Base-by-base conservation (phyloP, 2,888 invertebrate genomes). In the Latheticus oryzae region DNA sequence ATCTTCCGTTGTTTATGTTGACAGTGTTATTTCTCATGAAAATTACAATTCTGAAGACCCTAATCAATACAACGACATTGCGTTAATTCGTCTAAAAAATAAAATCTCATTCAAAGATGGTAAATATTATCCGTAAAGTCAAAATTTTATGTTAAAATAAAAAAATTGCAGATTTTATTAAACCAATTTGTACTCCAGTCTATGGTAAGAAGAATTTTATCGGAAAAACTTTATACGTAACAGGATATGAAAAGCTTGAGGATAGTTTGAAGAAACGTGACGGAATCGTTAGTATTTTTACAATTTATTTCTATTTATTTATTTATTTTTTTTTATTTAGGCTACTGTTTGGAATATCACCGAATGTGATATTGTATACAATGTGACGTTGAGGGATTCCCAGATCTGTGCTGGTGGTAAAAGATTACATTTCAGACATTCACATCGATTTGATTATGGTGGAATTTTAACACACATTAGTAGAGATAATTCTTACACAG, bases 391-490 rank as follows among this genome's bases (percentile, higher is more conserved):
- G 0, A 77, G 78, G 16, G 50, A 60, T 2, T 79, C 81, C 0
- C 87, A 88, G 68, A 71, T 87, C 48, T 87, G 87, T 70, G 85
- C 85, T 1, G 86, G 86, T 1, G 86, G 86, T 1, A 1, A 77
- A 80, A 35, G 86, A 86, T 69, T 83, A 4, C 16, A 5, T 12
- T 24, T 15, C 13, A 21, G 40, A 13, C 21, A 40, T 86, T 0
- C 87, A 87, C 62, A 74, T 80, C 9, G 85, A 85, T 24, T 12
- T 3, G 86, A 87, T 68, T 85, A 85, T 35, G 87, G 87, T 4
- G 87, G 87, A 0, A 85, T 87, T 0, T 75, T 87, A 1, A 84
- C 85, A 73, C 63, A 62, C 9, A 21, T 67, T 9, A 71, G 79
- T 1, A 72, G 60, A 1, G 66, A 75, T n/a, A 24, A 19, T 13